Evolutionary conservation across 2,113 vertebrate genomes (phyloP).

Genomic region (Poecile atricapillus): DNA sequence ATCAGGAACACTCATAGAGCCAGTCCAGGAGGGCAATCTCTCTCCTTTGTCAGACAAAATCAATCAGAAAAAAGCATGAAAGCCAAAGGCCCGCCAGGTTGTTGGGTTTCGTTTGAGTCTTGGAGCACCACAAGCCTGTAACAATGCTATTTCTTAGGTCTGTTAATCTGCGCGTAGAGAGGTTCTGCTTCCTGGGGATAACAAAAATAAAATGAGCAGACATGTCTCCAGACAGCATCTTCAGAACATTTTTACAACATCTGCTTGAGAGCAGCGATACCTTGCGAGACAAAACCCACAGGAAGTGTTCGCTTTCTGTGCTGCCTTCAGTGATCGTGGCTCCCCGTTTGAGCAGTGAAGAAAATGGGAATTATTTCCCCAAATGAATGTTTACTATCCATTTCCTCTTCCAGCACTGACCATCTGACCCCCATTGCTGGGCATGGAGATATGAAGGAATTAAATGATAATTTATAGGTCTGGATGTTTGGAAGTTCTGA

Average conservation of each 20-base stretch:
- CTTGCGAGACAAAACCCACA: background rate
- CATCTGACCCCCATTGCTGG: background rate
- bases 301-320: background rate
- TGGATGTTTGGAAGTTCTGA: background rate
- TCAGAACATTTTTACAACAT: conserved; percentile 6
- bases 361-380: background rate
- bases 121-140: conserved; percentile 68
- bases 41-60: conserved; percentile 67
- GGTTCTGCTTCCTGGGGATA: conserved; percentile 86
- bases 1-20: conserved; percentile 59
- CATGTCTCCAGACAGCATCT: conserved; percentile 4
- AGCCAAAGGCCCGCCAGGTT: conserved; percentile 66
- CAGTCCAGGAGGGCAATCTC: conserved; percentile 61
- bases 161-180: conserved; percentile 96
- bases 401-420: background rate
- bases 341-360: background rate
- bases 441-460: background rate
- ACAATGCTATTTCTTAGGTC: conserved; percentile 89
- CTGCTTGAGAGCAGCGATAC: conserved; percentile 6
- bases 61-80: conserved; percentile 56
- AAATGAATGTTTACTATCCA: background rate
- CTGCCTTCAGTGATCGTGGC: background rate
- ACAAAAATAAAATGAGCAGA: conserved; percentile 61
- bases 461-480: background rate
- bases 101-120: conserved; percentile 68